Evolutionary conservation across 2,113 vertebrate species (phyloP), one percentile per base, ranked within the genome.

Genomic region (Bubalus kerabau): DNA sequence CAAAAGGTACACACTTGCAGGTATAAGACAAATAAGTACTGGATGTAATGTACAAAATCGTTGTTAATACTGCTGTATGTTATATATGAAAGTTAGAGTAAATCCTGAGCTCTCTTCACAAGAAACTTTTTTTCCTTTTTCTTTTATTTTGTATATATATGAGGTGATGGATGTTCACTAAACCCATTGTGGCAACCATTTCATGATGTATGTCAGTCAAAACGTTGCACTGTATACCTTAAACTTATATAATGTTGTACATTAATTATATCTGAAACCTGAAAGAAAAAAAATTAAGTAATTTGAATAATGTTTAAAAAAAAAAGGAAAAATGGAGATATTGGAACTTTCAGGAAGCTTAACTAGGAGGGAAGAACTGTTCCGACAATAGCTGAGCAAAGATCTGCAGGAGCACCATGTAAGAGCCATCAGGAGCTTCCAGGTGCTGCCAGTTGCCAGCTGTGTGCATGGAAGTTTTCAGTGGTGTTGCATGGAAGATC

Each of bases 371-470:
- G 67, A 81, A 82, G 21, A 74, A 26, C 24, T 67, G 7, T 59
- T 90, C 3, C 16, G 67, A 50, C 0, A 21, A 21, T 21, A 23
- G 1, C 0, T 57, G 50, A 56, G 24, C 5, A 10, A 40, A 71
- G 48, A 26, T 43, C 26, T 21, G 12, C 9, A 46, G 28, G 57
- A 16, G 11, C 23, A 16, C 8, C 5, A 1, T 8, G 11, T 57
- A 64, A 36, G 32, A 32, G 30, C 32, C 54, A 10, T 2, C 4
- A 32, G 43, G 60, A 94, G 43, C 84, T 93, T 5, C 64, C 83
- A 56, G 43, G 54, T 48, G 10, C 19, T 9, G 19, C 2, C 71
- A 17, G 40, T 28, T 36, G 57, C 56, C n/a, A 46, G 1, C 50
- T 46, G 50, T 15, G 24, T 83, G 26, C 54, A 30, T 8, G 1